Evolutionary conservation across 2,888 invertebrate genomes (phyloP).

Genomic region (Copidosoma aretas): DNA sequence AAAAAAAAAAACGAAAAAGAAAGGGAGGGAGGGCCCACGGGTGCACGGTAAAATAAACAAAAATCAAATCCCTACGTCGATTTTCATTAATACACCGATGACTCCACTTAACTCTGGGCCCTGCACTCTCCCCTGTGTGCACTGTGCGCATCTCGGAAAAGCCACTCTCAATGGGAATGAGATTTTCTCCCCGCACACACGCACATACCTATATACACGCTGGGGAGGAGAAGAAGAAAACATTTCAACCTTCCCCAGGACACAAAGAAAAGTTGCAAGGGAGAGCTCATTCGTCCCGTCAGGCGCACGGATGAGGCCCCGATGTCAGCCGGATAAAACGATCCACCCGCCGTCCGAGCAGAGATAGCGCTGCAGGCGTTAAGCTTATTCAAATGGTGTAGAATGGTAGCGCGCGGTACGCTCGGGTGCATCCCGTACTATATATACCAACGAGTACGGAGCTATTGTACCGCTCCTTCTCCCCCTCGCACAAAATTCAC

Average conservation of each 20-base stretch:
- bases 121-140: not conserved
- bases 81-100: slow-evolving; percentile 28
- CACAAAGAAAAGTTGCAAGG: not conserved
- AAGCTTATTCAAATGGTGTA: slow-evolving; percentile 40
- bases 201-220: not conserved
- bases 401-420: slow-evolving; percentile 34
- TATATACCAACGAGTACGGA: no score
- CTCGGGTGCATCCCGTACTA: not conserved
- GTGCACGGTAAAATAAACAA: not conserved
- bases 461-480: not conserved
- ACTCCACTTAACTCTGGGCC: slow-evolving; percentile 30
- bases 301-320: no score
- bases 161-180: not conserved
- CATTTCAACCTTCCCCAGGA: not conserved
- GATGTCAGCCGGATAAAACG: not conserved
- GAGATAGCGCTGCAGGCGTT: slow-evolving; percentile 19
- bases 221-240: not conserved
- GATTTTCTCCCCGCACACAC: not conserved
- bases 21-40: not conserved
- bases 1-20: not conserved
- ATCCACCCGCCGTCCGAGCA: slow-evolving; percentile 20
- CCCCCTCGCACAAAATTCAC: not conserved
- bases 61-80: slow-evolving; percentile 31
- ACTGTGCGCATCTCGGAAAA: slow-evolving; percentile 8
- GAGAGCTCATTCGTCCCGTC: no score